Evolutionary conservation across 2,888 invertebrate species (phyloP), one percentile per base, ranked within the genome.

Genomic region (Melinopterus prodromus): DNA sequence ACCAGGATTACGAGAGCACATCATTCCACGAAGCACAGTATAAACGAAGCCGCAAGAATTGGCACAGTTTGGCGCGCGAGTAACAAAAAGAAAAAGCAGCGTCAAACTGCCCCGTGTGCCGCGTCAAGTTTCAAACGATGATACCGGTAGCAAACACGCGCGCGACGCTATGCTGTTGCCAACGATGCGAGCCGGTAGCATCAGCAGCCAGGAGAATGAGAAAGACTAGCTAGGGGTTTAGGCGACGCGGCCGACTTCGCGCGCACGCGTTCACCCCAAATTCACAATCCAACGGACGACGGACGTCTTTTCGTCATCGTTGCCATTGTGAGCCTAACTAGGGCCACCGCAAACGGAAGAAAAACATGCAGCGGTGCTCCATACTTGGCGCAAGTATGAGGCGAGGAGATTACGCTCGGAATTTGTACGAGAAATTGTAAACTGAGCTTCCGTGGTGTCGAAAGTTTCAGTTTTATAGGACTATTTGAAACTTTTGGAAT

Each of bases 261-360:
- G 53, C 53, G 53, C 53, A 53, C 53, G 53, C 53, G 53, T 53
- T 53, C 53, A 53, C 53, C 53, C 53, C 53, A 53, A 53, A 53
- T 53, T 53, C 53, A 53, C 53, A 53, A 53, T 53, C 53, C 53
- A 53, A 53, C 53, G 53, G 53, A 53, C 53, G 53, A 53, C 53
- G 53, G 53, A 53, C 53, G 53, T 53, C 53, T 53, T 53, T 53
- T 12, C 53, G 53, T 53, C 53, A 53, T 9, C 53, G 53, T 12
- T 9, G 7, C 53, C 53, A 53, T 6, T 53, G 53, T 53, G 9
- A 1, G 7, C 53, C 12, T 53, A 53, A 12, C 53, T 1, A 12
- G 53, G 12, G 53, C 1, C 12, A 53, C 53, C 53, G 53, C 53
- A 53, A 53, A 53, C 53, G 53, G 12, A 9, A 53, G 53, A 53